These are phyloP conservation scores for Tortricodes alternella DNA, from an alignment of 2,888 invertebrate genomes.

Conservation along the genomic window DNA sequence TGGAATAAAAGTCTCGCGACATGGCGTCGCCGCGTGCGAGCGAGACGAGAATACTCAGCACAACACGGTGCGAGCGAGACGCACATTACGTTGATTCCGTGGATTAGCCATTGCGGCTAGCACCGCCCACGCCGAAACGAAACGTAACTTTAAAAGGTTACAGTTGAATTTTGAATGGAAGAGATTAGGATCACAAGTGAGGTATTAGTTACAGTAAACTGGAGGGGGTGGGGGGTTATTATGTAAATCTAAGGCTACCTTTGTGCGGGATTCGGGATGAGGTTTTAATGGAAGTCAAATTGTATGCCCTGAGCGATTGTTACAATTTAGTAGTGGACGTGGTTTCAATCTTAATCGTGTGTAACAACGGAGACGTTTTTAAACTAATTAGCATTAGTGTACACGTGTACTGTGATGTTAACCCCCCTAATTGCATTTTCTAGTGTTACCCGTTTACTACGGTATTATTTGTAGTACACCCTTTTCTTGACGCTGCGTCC, in stretches of 20 bases:
- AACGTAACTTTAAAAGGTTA: not conserved
- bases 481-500: too few species aligned
- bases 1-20: not conserved
- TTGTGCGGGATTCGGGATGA: constrained; percentile 18
- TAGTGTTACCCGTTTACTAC: too few species aligned
- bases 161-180: not conserved
- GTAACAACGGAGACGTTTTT: too few species aligned
- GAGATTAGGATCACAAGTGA: constrained; percentile 19
- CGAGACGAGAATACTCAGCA: not conserved
- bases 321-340: too few species aligned
- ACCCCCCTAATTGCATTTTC: too few species aligned
- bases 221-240: constrained; percentile 9
- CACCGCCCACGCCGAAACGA: not conserved
- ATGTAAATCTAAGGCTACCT: constrained; percentile 29
- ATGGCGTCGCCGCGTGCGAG: not conserved
- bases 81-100: constrained; percentile 21
- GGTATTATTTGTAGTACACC: too few species aligned
- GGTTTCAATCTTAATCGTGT: too few species aligned
- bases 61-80: not conserved
- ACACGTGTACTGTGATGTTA: too few species aligned
- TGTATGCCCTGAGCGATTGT: too few species aligned
- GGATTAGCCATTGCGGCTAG: constrained; percentile 22
- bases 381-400: too few species aligned
- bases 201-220: constrained; percentile 28
- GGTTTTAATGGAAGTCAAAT: constrained; percentile 14